phyloP scores from a whole-genome alignment of 2,888 invertebrate genomes.

The Dugesia japonica region DNA sequence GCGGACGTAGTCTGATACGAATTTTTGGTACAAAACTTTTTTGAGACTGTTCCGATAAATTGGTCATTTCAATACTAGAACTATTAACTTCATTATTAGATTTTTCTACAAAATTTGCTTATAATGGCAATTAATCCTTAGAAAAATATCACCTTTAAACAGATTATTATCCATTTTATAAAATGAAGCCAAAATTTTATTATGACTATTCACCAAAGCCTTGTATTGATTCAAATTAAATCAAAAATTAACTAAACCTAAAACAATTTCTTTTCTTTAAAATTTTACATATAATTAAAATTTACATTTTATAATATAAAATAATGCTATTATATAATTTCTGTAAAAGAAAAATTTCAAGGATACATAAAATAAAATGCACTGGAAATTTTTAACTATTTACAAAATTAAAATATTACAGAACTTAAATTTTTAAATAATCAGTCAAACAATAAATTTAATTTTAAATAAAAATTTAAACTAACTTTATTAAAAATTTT shows the following conservation, averaged over 20 bases:
- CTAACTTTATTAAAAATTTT: too few species aligned
- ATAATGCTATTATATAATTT: not conserved
- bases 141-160: too few species aligned
- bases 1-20: not conserved
- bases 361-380: not conserved
- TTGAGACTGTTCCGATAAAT: not conserved
- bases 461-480: too few species aligned
- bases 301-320: not conserved
- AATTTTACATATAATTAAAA: not conserved
- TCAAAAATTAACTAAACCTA: not conserved
- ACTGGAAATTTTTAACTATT: constrained; percentile 16
- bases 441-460: not conserved
- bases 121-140: too few species aligned
- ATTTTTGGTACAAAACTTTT: not conserved
- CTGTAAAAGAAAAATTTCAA: not conserved
- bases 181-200: not conserved
- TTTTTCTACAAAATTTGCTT: too few species aligned
- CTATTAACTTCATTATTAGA: not conserved
- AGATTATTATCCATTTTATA: not conserved
- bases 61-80: not conserved
- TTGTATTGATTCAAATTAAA: too few species aligned
- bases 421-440: constrained; percentile 1
- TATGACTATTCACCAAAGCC: not conserved
- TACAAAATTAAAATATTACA: constrained; percentile 3
- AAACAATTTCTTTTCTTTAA: not conserved